A percentile compares a stretch with the other conserved stretches of the same genome.
phyloP scores from a whole-genome alignment of 2,797 vertebrate species.

The Brachyalestes nurse region DNA sequence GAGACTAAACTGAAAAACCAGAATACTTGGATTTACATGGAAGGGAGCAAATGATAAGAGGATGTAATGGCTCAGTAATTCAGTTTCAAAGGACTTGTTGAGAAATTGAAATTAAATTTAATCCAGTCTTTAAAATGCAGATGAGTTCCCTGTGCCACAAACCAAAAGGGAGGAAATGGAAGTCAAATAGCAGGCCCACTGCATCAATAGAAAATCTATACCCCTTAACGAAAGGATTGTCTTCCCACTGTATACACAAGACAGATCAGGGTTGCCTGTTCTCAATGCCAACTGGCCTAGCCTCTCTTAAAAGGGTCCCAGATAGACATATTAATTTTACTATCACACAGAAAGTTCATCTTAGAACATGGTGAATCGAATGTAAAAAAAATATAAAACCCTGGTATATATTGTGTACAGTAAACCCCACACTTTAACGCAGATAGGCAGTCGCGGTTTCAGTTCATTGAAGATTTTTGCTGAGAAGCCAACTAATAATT shows the following conservation, averaged over 20 bases:
- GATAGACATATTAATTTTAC: background rate
- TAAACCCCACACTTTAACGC: too few relatives aligned
- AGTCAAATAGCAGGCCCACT: constrained; percentile 36
- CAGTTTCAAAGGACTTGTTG: constrained; percentile 28
- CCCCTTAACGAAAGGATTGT: constrained; percentile 42
- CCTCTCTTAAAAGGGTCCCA: constrained; percentile 20
- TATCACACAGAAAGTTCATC: constrained; percentile 14
- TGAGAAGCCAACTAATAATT: too few relatives aligned
- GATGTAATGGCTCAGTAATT: constrained; percentile 22
- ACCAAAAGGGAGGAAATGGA: constrained; percentile 27
- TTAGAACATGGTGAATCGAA: background rate
- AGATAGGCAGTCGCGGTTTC: too few relatives aligned
- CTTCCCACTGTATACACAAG: constrained; percentile 38
- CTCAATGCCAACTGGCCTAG: constrained; percentile 24
- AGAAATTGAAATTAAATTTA: constrained; percentile 35
- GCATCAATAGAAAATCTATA: constrained; percentile 48
- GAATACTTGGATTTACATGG: constrained; percentile 4
- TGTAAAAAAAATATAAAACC: too few relatives aligned
- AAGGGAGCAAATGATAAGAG: constrained; percentile 28
- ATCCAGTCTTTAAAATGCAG: constrained; percentile 26
- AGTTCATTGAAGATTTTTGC: too few relatives aligned
- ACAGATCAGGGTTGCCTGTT: constrained; percentile 16
- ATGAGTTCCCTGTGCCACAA: constrained; percentile 26
- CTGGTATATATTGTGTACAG: too few relatives aligned
- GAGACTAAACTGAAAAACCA: constrained; percentile 5